Evolutionary conservation across 1,140 invertebrate genomes (phyloP).

Genomic region (Euura lappo): DNA sequence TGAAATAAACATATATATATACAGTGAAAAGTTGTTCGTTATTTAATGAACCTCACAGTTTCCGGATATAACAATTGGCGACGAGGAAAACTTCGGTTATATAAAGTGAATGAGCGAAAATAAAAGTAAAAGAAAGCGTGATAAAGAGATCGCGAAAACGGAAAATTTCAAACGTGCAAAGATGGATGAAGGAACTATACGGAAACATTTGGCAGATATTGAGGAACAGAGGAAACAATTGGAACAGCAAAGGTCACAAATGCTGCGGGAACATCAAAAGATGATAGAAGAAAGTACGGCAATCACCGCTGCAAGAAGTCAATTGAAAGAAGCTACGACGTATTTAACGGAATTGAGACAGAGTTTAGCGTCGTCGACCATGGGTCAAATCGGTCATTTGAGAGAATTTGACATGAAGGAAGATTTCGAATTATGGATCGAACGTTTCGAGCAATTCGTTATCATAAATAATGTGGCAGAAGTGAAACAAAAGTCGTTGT

Average conservation of each 20-base stretch:
- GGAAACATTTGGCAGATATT: neutral
- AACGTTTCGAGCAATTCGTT: slow-evolving; percentile 38
- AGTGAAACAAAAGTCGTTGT: slow-evolving; percentile 30
- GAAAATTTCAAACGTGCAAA: neutral
- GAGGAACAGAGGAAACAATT: neutral
- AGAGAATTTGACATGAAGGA: slow-evolving; percentile 13
- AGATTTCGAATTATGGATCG: slow-evolving; percentile 23
- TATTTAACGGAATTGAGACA: no score
- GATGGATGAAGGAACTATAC: neutral
- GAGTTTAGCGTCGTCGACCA: no score
- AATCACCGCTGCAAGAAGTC: neutral
- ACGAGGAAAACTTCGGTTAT: no score
- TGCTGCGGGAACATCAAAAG: neutral
- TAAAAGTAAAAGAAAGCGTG: no score
- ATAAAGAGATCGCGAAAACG: neutral
- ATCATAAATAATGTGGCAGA: slow-evolving; percentile 33
- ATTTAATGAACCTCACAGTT: no score
- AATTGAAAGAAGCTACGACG: no score
- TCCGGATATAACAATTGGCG: no score
- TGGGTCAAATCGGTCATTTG: neutral
- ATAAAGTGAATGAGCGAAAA: no score
- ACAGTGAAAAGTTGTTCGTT: no score
- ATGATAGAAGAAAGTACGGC: neutral
- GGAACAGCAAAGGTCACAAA: neutral
- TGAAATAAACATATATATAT: no score